Conservation (phyloP, 2,888 invertebrate genomes). For the Scelioninae gen. 1 region DNA sequence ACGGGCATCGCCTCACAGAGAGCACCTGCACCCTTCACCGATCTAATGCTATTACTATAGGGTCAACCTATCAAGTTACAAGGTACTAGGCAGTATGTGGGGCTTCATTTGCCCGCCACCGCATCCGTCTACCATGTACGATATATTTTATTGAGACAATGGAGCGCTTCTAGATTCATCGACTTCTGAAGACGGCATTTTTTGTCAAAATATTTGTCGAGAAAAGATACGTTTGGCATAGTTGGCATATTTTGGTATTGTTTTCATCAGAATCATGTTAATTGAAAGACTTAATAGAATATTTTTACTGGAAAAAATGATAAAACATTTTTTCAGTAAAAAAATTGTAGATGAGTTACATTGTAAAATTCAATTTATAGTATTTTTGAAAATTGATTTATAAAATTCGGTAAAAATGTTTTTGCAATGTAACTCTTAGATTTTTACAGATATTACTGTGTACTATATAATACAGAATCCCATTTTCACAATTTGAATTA, state of each 20-base stretch:
- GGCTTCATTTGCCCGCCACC: slow-evolving; percentile 80
- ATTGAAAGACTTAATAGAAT: too few relatives aligned
- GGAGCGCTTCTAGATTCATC: slow-evolving; percentile 58
- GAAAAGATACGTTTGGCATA: not conserved
- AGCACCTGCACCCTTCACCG: slow-evolving; percentile 68
- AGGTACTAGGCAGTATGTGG: slow-evolving; percentile 70
- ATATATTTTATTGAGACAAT: slow-evolving; percentile 77
- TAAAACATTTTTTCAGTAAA: too few relatives aligned
- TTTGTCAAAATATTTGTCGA: not conserved
- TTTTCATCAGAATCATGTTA: too few relatives aligned
- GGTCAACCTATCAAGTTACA: slow-evolving; percentile 81
- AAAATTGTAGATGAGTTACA: too few relatives aligned
- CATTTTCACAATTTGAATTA: not conserved
- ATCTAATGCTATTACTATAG: slow-evolving; percentile 79
- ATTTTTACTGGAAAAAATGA: too few relatives aligned
- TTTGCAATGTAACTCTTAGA: not conserved
- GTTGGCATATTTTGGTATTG: not conserved
- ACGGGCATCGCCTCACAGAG: slow-evolving; percentile 22
- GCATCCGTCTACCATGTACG: slow-evolving; percentile 77
- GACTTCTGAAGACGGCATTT: slow-evolving; percentile 12
- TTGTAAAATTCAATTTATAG: too few relatives aligned
- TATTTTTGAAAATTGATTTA: too few relatives aligned
- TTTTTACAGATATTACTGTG: not conserved
- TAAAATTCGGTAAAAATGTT: too few relatives aligned
- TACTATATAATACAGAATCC: not conserved